Evolutionary conservation across 2,888 invertebrate species (phyloP), one percentile per base, ranked within the genome.

Genomic region (Dusona sp.): DNA sequence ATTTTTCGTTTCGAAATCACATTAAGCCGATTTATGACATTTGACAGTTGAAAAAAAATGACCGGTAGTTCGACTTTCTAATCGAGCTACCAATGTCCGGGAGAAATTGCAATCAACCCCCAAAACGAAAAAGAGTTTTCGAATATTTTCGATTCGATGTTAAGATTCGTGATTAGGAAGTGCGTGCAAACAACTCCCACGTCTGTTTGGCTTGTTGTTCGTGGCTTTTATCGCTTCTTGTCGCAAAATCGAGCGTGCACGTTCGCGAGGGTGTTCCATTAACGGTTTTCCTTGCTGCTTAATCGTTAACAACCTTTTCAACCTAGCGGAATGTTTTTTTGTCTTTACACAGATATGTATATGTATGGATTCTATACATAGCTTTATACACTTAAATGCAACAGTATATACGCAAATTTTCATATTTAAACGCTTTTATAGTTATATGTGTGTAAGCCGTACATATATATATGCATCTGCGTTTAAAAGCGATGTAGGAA

Each of bases 401-500:
- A 42, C 16, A 4, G 25, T 45, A 45, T 25, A 68, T 29, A 22
- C 48, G 48, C 42, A 6, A 65, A 65, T 64, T 45, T 45, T 33
- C 19, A 48, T 48, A n/a, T 38, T 65, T 48, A 45, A 48, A 87
- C 81, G 70, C 88, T 91, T 90, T 91, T 90, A 92, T 91, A 89
- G 25, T 48, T 4, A 29, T n/a, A 6, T 73, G 36, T 36, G 11
- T 22, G 22, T 19, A 6, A 38, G 13, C 8, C 38, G 22, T 19
- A 29, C 29, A 42, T 42, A 74, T 11, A 61, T 38, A 22, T 74
- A 57, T 61, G 25, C 42, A 61, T 74, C 3, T 42, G 61, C 42
- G 9, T 74, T 61, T 61, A 25, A 88, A 91, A 90, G 87, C 89
- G 86, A 85, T 91, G 90, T 92, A 92, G 92, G 92, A 92, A 92